Base-by-base conservation (phyloP, 2,888 invertebrate species). In the Metallyticus violacea region DNA sequence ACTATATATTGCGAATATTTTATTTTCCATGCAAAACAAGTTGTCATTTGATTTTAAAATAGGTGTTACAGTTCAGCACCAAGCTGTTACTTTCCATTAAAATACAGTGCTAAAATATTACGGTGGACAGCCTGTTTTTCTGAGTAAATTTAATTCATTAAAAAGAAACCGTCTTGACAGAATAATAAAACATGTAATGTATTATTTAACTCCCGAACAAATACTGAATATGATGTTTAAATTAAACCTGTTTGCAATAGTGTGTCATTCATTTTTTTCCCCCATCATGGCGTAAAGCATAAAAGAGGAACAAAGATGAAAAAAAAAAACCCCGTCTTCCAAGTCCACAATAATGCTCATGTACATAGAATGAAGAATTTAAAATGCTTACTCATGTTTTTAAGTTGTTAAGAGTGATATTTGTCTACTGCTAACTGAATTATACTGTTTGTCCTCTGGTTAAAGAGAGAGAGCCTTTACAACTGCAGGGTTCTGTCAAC, bases 361-460 rank as follows among this genome's bases (percentile, higher is more conserved):
- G 80, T 28, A 27, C 80, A 27, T 22, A 27, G 80, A 80, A 28
- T 30, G 29, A 29, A 80, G 30, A 29, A 30, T 81, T 81, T 81
- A 81, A 81, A 30, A 81, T 81, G 81, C 81, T 81, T 81, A 81
- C 81, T 81, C 81, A 81, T 81, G 81, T 81, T 81, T 30, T 30
- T 81, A 81, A 81, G 81, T 81, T 81, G 81, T 30, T 81, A n/a
- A 81, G 29, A 81, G 29, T 40, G 25, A 81, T 40, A 40, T 15
- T 30, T 9, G 25, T 25, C 25, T 81, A 9, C 28, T 15, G 25
- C 29, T 81, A 40, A 81, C 80, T 80, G 22, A 25, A 80, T 80
- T 80, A 80, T 80, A 27, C 27, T 29, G n/a, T 80, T 28, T 80
- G 80, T 27, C 28, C 28, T 28, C 29, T 27, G 22, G n/a, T 29